These are phyloP conservation scores for Rhinatrema bivittatum DNA, from an alignment of 2,797 vertebrate genomes.

Conservation along the genomic window DNA sequence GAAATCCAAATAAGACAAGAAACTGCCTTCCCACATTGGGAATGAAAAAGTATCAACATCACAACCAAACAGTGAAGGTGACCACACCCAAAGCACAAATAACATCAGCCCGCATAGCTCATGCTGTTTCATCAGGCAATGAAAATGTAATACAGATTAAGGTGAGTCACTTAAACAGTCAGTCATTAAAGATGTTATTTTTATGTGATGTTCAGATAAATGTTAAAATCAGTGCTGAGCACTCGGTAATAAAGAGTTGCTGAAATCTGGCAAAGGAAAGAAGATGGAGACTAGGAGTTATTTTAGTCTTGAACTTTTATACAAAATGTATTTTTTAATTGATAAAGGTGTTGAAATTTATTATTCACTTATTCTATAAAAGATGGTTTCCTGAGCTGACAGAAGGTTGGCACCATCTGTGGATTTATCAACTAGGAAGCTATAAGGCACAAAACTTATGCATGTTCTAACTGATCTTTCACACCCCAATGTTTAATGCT, in stretches of 20 bases:
- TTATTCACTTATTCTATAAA: conserved; percentile 1
- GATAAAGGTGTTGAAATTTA: neutral
- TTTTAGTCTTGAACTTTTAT: neutral
- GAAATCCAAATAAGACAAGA: neutral
- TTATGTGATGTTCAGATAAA: neutral
- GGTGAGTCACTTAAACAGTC: neutral
- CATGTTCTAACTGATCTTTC: conserved; percentile 1
- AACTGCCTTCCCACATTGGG: conserved; percentile 4
- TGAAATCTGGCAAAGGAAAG: neutral
- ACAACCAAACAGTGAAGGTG: conserved; percentile 14
- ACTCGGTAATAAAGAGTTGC: neutral
- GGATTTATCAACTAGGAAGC: conserved; percentile 6
- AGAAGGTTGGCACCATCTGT: conserved; percentile 1
- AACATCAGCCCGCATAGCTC: neutral
- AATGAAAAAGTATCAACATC: conserved; percentile 5
- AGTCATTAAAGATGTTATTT: neutral
- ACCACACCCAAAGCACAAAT: conserved; percentile 4
- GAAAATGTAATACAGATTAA: neutral
- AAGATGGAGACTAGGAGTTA: neutral
- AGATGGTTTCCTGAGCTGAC: neutral
- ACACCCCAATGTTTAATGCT: no score
- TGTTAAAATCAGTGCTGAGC: neutral
- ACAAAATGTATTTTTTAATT: neutral
- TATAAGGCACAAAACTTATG: conserved; percentile 12
- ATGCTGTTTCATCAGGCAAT: neutral